Base-by-base conservation (phyloP, 53 echinoderm and acorn worm genomes). In the Arbacia lixula region DNA sequence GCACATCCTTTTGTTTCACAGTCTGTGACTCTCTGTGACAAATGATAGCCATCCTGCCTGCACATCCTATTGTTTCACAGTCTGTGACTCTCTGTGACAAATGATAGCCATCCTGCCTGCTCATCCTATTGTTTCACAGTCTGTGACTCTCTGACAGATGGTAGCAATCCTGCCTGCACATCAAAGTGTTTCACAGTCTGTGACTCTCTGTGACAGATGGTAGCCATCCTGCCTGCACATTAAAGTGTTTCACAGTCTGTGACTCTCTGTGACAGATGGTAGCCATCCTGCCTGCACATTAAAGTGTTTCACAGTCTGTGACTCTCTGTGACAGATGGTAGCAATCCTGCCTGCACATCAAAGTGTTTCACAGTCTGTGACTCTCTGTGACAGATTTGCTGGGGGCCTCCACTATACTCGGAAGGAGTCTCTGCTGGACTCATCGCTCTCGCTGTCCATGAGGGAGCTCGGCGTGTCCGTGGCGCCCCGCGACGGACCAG, bases 381-480 rank as follows among this genome's bases (percentile, higher is more conserved):
- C 8, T 46, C 8, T 46, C 14, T 46, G 9, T 10, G 9, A 46
- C 19, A 21, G 19, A 17, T 57, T 57, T 5, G 5, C 5, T 21
- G n/a, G 58, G 12, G 5, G 5, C 5, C 16, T 5, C 10, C 33
- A 32, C 20, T 37, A 36, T 2, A 71, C 72, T 24, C 17, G 58
- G 43, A 81, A 81, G 40, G 81, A 81, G 30, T 89, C 89, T 19
- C 76, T 74, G 68, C 84, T 84, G 66, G 89, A 89, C 51, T 87
- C 89, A 22, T 96, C 96, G 3, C 91, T 89, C 14, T 85, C 96
- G 66, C 93, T 95, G 56, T 93, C 96, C 56, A 96, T 73, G 22
- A 96, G 53, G 12, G 99, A 94, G 2, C 94, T 94, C 2, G 99
- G 99, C 19, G 99, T 99, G 85, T 99, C 99, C 0, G 99, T 99